These are phyloP conservation scores for Caenorhabditis elegans DNA, from an alignment of 1,140 invertebrate genomes.

Conservation along the genomic window WBcel235 BX284606.5:11491001-11491500, in stretches of 20 bases:
- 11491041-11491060: too few species aligned
- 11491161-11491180: not conserved
- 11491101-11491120: too few species aligned
- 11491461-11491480: not conserved
- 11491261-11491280: conserved; percentile 24
- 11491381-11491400: conserved; percentile 16
- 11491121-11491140: too few species aligned
- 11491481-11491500: conserved; percentile 42
- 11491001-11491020: too few species aligned
- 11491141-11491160: too few species aligned
- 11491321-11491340: conserved; percentile 18
- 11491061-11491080: too few species aligned
- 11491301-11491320: conserved; percentile 8
- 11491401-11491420: conserved; percentile 1
- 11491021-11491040: too few species aligned
- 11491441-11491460: not conserved
- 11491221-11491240: conserved; percentile 28
- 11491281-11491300: not conserved
- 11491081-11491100: too few species aligned
- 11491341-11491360: not conserved
- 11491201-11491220: not conserved
- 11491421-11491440: conserved; percentile 31
- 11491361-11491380: conserved; percentile 12
- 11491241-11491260: conserved; percentile 36
- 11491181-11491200: not conserved